Base-by-base conservation (phyloP, 2,797 vertebrate genomes). In the Periophthalmus magnuspinnatus region DNA sequence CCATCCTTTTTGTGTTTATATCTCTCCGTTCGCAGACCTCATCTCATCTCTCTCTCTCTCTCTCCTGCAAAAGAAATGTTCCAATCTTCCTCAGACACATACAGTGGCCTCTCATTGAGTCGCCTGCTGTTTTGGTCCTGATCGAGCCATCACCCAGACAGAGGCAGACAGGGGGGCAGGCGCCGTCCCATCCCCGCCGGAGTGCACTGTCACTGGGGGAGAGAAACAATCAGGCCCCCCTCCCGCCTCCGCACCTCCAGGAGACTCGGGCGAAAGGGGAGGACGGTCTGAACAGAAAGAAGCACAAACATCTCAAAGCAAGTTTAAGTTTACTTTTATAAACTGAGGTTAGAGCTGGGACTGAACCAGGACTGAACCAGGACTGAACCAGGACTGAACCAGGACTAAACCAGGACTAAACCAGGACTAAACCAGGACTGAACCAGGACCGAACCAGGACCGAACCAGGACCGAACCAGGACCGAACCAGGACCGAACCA, bases 151-250 rank as follows among this genome's bases (percentile, higher is more conserved):
- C 87, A 90, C 82, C 80, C 81, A 87, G 84, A 61, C 3, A 19
- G 48, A 85, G 69, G 79, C 78, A 77, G 81, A 85, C 81, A 9
- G 52, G 78, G 69, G 83, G 88, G 78, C 80, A 69, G 80, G 84
- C 80, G 76, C 80, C 73, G 82, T 88, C 76, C 89, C 86, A 86
- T 84, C 85, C 75, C 79, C 1, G 8, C 84, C 72, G 79, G 78
- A 85, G 70, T 85, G 87, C 84, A 75, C 79, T 76, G 79, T 86
- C 84, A 82, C 77, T 61, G 72, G 72, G 78, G 86, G 84, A 90
- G 78, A 84, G 86, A 91, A 92, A 93, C 91, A 90, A 90, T 92
- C 91, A 92, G 88, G 85, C 89, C 88, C 89, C 82, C 89, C 90
- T 90, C 90, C 88, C 88, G 89, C 90, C 83, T 86, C 82, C 85